Evolutionary conservation across 2,113 vertebrate species (phyloP).

Genomic region (Percina caprodes): DNA sequence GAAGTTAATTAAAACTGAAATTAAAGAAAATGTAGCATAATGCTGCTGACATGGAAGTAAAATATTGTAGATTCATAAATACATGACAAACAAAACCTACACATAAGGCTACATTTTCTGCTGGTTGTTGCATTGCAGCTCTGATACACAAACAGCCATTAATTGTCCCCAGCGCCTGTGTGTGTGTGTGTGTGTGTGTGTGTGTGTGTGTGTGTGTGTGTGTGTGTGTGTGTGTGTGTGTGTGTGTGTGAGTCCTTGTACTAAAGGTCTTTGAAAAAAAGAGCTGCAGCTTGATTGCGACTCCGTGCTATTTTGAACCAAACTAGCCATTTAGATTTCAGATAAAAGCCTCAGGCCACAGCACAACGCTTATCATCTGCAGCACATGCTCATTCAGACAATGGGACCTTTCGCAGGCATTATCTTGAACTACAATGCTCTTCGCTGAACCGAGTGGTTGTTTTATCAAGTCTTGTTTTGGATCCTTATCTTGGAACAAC

Average conservation of each 20-base stretch:
- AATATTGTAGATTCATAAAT: background rate
- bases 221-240: conserved; percentile 8
- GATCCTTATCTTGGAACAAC: background rate
- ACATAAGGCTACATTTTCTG: background rate
- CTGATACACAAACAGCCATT: background rate
- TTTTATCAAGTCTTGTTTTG: conserved; percentile 14
- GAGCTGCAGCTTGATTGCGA: conserved; percentile 55
- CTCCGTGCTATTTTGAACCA: conserved; percentile 56
- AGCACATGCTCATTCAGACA: conserved; percentile 64
- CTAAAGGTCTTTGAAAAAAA: conserved; percentile 1
- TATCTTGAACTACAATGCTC: conserved; percentile 59
- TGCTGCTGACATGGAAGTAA: background rate
- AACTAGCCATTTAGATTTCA: conserved; percentile 58
- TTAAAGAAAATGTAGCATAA: background rate
- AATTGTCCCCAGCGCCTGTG: conserved; percentile 2
- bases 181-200: background rate
- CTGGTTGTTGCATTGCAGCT: background rate
- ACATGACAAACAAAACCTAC: background rate
- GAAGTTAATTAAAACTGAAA: background rate
- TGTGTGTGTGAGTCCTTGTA: conserved; percentile 29
- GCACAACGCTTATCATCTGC: conserved; percentile 63
- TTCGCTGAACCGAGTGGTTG: background rate
- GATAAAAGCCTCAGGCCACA: conserved; percentile 58
- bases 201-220: too few species aligned
- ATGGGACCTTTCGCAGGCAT: conserved; percentile 51